Conservation (phyloP, 2,888 invertebrate species). For the Axea sp. region DNA sequence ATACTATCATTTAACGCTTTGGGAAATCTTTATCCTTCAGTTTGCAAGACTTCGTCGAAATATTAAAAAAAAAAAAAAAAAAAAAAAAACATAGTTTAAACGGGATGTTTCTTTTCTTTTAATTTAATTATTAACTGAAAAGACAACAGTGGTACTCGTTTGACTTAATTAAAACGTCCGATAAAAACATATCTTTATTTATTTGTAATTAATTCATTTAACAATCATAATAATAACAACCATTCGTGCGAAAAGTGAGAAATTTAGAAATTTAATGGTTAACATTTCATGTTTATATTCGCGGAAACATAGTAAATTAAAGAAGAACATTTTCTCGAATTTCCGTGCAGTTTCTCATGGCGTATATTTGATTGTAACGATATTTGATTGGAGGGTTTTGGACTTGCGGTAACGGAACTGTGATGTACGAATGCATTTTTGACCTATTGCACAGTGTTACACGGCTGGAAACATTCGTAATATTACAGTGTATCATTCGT, state of each 20-base stretch:
- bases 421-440: conserved; percentile 51
- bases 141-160: no score
- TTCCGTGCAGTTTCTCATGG: conserved; percentile 39
- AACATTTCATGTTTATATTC: neutral
- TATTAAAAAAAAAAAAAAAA: conserved; percentile 13
- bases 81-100: conserved; percentile 7
- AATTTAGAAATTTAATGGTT: no score
- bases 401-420: conserved; percentile 50
- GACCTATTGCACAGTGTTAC: conserved; percentile 46
- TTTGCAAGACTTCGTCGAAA: conserved; percentile 19
- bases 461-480: conserved; percentile 54
- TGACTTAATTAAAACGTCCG: no score
- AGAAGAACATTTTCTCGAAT: conserved; percentile 36
- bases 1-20: conserved; percentile 22
- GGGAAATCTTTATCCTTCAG: conserved; percentile 14
- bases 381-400: conserved; percentile 52
- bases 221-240: no score
- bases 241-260: no score
- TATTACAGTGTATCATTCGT: conserved; percentile 51
- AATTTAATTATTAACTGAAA: neutral
- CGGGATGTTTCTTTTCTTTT: conserved; percentile 1
- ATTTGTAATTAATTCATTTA: no score
- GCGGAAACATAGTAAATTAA: conserved; percentile 7
- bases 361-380: conserved; percentile 32
- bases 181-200: no score